Percentiles rank a stretch among this genome's conserved stretches.
phyloP scores from a whole-genome alignment of 2,113 vertebrate species.

The Labeo rohita region DNA sequence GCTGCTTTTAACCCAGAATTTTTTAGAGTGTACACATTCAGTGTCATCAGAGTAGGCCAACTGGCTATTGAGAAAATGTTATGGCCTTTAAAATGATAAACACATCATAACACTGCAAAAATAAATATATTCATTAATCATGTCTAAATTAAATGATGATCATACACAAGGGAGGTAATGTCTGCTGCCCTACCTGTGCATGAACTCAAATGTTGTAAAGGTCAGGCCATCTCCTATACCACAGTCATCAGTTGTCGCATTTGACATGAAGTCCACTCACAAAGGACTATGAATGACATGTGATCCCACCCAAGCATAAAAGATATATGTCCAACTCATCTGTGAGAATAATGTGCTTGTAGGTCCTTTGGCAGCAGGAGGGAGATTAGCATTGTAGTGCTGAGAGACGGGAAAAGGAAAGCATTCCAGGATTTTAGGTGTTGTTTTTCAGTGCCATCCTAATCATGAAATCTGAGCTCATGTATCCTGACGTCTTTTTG shows the following conservation, averaged over 20 bases:
- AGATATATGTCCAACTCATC: slow-evolving; percentile 35
- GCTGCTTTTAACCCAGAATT: no score
- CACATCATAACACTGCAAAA: slow-evolving; percentile 6
- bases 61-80: neutral
- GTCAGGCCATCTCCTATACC: slow-evolving; percentile 7
- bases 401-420: slow-evolving; percentile 36
- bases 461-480: slow-evolving; percentile 62
- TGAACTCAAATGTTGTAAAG: slow-evolving; percentile 43
- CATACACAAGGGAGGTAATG: neutral
- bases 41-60: neutral
- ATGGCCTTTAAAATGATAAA: neutral
- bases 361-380: slow-evolving; percentile 32
- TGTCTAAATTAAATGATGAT: neutral
- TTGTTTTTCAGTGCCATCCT: slow-evolving; percentile 40
- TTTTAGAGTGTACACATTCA: neutral
- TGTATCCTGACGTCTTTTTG: slow-evolving; percentile 46
- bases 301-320: slow-evolving; percentile 46
- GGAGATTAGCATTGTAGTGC: slow-evolving; percentile 29
- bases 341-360: slow-evolving; percentile 32
- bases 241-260: slow-evolving; percentile 38
- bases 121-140: neutral
- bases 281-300: slow-evolving; percentile 46
- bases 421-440: slow-evolving; percentile 47
- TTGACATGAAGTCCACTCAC: slow-evolving; percentile 13
- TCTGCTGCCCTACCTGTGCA: slow-evolving; percentile 19